phyloP scores from a whole-genome alignment of 2,797 vertebrate genomes.

The Pseudochromis fuscus region DNA sequence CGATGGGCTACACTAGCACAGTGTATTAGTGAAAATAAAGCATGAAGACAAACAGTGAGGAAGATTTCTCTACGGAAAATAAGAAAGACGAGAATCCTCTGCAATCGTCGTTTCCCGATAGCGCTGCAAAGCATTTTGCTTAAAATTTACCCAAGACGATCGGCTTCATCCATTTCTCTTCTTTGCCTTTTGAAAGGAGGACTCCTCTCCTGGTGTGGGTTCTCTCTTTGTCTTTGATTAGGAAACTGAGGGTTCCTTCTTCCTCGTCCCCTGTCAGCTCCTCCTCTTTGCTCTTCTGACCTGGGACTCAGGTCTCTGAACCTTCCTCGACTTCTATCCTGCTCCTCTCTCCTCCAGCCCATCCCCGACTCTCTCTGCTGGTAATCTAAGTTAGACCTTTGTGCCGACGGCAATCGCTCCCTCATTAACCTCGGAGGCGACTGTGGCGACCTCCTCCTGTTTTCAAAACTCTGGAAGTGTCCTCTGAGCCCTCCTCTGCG shows the following conservation, averaged over 20 bases:
- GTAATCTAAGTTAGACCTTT: conserved; percentile 37
- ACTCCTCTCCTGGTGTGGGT: conserved; percentile 69
- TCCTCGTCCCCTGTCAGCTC: conserved; percentile 57
- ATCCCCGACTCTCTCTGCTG: conserved; percentile 51
- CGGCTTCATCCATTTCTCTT: conserved; percentile 67
- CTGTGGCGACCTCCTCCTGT: conserved; percentile 22
- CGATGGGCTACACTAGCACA: conserved; percentile 1
- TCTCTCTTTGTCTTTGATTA: conserved; percentile 52
- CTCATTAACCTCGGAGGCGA: conserved; percentile 55
- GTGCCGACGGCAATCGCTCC: conserved; percentile 54
- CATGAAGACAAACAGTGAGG: conserved; percentile 7
- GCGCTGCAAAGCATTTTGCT: conserved; percentile 57
- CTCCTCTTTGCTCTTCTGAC: conserved; percentile 51
- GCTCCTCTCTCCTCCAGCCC: conserved; percentile 71
- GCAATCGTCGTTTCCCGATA: conserved; percentile 57
- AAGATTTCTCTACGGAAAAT: conserved; percentile 24
- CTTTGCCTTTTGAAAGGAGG: conserved; percentile 73
- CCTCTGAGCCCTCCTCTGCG: conserved; percentile 55
- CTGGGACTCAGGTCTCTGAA: conserved; percentile 70
- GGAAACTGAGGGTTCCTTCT: conserved; percentile 43
- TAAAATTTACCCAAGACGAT: conserved; percentile 75
- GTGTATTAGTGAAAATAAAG: background rate
- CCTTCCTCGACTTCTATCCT: conserved; percentile 49
- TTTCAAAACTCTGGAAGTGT: conserved; percentile 54
- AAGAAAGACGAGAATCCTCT: conserved; percentile 53